Base-by-base conservation (phyloP, 2,797 vertebrate genomes). In the Acrossocheilus wenchowensis region DNA sequence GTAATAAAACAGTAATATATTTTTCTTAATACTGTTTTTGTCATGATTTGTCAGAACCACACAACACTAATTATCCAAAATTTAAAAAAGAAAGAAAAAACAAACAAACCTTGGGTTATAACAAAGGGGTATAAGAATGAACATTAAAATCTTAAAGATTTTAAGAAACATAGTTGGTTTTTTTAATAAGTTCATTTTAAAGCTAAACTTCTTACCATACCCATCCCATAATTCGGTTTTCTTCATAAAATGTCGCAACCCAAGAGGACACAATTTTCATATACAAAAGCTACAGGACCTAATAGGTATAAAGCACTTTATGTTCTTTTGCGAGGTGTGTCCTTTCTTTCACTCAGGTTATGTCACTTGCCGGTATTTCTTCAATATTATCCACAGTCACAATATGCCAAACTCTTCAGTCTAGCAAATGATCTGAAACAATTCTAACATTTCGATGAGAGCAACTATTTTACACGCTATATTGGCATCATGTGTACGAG, bases 1-100 rank as follows among this genome's bases (percentile, higher is more conserved):
- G 30, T 68, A 84, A 78, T 78, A 84, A 78, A 84, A n/a, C 23
- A 30, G 30, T 1, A 30, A 21, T 75, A 54, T 84, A 54, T n/a
- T 78, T 84, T 84, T 78, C 45, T 30, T 84, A 69, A 69, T 19
- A 19, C 15, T 41, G 3, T 69, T 69, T 34, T 45, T 69, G 34
- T 62, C 17, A 8, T 81, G n/a, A 10, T 21, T 80, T 8, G 21
- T 78, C 12, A n/a, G n/a, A 62, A 62, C 23, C n/a, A 62, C 60
- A 62, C 4, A n/a, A 60, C 21, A 60, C 54, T 6, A 57, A 21
- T 57, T 6, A 79, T 79, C 54, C 12, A 43, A 43, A 79, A 4
- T 26, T 79, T n/a, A n/a, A n/a, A n/a, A n/a, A n/a, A n/a, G n/a
- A n/a, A n/a, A n/a, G n/a, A n/a, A n/a, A n/a, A n/a, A n/a, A n/a